Percentiles rank a stretch among this genome's conserved stretches.
Evolutionary conservation across 2,113 vertebrate species (phyloP).

Genomic region (Osmerus mordax): DNA sequence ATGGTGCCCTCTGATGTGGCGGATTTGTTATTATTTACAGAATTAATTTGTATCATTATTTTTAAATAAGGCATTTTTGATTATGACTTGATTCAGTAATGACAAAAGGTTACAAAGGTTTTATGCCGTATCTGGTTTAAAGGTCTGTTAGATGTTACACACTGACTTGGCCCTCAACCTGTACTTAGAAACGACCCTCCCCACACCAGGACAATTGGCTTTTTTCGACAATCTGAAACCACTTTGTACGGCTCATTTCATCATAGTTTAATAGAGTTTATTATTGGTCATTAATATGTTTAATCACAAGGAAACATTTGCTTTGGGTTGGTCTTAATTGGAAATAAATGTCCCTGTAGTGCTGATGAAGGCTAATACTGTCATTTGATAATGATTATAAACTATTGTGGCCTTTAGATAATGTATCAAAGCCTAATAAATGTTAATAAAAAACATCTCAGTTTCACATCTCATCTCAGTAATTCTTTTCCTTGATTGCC

Average conservation of each 20-base stretch:
- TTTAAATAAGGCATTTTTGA: neutral
- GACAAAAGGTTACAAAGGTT: neutral
- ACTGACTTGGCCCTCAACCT: too few relatives aligned
- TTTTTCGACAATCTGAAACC: neutral
- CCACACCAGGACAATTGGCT: neutral
- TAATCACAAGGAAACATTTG: neutral
- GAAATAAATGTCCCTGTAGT: neutral
- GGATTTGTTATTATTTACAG: constrained; percentile 16
- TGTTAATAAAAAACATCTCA: too few relatives aligned
- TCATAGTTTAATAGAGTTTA: neutral
- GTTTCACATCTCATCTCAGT: too few relatives aligned
- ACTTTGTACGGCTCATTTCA: neutral
- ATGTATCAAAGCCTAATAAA: neutral
- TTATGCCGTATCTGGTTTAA: neutral
- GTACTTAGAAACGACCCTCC: too few relatives aligned
- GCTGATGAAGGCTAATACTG: too few relatives aligned
- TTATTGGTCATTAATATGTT: neutral
- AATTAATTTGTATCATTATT: neutral
- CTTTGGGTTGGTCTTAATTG: neutral
- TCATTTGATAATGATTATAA: too few relatives aligned
- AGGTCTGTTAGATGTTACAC: neutral
- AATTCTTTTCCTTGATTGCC: neutral
- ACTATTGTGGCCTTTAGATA: neutral
- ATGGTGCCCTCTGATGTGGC: constrained; percentile 24
- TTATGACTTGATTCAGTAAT: neutral